Evolutionary conservation across 2,113 vertebrate genomes (phyloP).

Genomic region (Phalacrocorax pelagicus): DNA sequence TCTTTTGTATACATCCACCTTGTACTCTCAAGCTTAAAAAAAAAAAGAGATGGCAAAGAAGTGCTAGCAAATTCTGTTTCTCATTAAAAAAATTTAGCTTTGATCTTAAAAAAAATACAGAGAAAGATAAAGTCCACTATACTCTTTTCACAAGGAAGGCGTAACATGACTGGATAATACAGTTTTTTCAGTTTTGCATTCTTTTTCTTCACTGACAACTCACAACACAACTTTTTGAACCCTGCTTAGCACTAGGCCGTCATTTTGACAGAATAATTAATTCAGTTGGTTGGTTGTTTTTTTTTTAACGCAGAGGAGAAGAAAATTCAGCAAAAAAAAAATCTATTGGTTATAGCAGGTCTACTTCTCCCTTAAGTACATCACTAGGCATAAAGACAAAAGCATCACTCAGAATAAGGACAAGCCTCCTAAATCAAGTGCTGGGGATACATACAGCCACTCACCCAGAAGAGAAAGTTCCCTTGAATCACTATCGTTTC

Average conservation of each 20-base stretch:
- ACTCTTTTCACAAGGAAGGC: background rate
- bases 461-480: background rate
- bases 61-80: background rate
- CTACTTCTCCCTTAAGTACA: background rate
- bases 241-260: background rate
- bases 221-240: background rate
- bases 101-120: background rate
- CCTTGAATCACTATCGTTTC: background rate
- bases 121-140: background rate
- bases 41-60: background rate
- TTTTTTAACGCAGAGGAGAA: background rate
- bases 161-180: background rate
- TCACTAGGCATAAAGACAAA: background rate
- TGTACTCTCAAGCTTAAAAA: background rate
- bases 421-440: background rate
- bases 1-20: background rate
- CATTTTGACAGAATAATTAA: background rate
- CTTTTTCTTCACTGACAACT: background rate
- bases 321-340: background rate
- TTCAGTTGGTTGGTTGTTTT: background rate
- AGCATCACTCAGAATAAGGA: background rate
- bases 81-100: background rate
- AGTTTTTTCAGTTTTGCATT: background rate
- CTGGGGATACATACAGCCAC: background rate
- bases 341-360: background rate